Evolutionary conservation across 2,797 vertebrate species (phyloP).

Genomic region (Vireo griseus): DNA sequence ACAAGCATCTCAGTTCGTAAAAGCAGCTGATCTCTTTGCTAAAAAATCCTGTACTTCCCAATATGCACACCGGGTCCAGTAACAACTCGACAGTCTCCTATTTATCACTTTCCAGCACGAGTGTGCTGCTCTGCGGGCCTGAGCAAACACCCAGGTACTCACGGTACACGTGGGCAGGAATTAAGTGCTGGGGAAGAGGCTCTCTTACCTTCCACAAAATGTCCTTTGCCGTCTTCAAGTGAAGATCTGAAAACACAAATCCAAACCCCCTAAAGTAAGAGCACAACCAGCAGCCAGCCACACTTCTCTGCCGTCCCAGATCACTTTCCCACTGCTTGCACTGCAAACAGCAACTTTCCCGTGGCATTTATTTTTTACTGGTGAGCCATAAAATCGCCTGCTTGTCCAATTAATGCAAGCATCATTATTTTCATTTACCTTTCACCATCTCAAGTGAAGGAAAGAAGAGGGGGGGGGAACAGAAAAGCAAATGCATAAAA

Average conservation of each 20-base stretch:
- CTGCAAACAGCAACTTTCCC: constrained; percentile 6
- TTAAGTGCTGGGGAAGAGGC: neutral
- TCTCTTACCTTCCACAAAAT: constrained; percentile 56
- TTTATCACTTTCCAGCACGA: neutral
- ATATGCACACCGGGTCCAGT: neutral
- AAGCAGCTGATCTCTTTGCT: neutral
- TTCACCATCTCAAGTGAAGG: constrained; percentile 18
- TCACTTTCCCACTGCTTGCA: constrained; percentile 16
- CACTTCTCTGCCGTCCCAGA: neutral
- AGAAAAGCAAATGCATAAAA: constrained; percentile 6
- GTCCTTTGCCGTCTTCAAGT: constrained; percentile 17
- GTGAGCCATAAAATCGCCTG: constrained; percentile 14
- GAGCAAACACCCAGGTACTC: neutral
- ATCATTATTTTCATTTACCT: constrained; percentile 18
- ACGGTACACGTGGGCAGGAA: neutral
- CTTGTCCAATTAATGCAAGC: neutral
- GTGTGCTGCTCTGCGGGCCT: neutral
- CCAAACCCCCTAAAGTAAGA: constrained; percentile 12
- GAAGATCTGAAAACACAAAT: constrained; percentile 54
- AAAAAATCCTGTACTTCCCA: neutral
- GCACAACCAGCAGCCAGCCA: neutral
- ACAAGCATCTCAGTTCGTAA: neutral
- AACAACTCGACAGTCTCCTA: neutral
- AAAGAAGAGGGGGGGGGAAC: neutral
- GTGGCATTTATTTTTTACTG: constrained; percentile 28